Evolutionary conservation across 2,797 vertebrate species (phyloP).

Genomic region (Vespertilio murinus): DNA sequence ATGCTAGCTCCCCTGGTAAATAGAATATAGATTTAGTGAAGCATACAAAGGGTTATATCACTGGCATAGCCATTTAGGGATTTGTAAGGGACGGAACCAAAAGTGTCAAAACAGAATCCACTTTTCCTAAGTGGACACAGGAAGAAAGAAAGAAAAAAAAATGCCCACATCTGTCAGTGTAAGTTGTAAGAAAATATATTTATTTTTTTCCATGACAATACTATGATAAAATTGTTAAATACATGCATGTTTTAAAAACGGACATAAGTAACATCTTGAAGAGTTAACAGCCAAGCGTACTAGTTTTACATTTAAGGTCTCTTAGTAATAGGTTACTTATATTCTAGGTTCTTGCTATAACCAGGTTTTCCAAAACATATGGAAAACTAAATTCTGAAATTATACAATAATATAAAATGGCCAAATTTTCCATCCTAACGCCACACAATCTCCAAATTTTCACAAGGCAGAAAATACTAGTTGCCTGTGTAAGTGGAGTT

Average conservation of each 20-base stretch:
- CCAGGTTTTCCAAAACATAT: slow-evolving; percentile 74
- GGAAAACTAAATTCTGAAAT: slow-evolving; percentile 76
- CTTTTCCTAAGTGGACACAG: background rate
- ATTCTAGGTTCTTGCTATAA: slow-evolving; percentile 72
- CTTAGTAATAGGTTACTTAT: slow-evolving; percentile 80
- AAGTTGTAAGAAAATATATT: slow-evolving; percentile 89
- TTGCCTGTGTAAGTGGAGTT: background rate
- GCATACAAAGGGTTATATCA: background rate
- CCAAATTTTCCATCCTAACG: slow-evolving; percentile 57
- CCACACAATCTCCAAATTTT: slow-evolving; percentile 48
- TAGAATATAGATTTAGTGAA: background rate
- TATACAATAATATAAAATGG: slow-evolving; percentile 75
- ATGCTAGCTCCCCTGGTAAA: background rate
- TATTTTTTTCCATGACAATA: slow-evolving; percentile 87
- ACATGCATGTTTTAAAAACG: slow-evolving; percentile 86
- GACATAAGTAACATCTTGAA: slow-evolving; percentile 81
- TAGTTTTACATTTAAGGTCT: slow-evolving; percentile 79
- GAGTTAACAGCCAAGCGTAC: slow-evolving; percentile 83
- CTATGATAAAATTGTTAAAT: slow-evolving; percentile 85
- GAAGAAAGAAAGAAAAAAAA: background rate
- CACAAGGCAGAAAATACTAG: slow-evolving; percentile 36
- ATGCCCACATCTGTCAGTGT: slow-evolving; percentile 66
- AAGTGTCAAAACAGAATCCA: background rate
- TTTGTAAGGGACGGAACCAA: background rate
- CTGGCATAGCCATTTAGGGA: background rate